phyloP scores from a whole-genome alignment of 2,888 invertebrate genomes.

The Mongoloraphidia duomilia region DNA sequence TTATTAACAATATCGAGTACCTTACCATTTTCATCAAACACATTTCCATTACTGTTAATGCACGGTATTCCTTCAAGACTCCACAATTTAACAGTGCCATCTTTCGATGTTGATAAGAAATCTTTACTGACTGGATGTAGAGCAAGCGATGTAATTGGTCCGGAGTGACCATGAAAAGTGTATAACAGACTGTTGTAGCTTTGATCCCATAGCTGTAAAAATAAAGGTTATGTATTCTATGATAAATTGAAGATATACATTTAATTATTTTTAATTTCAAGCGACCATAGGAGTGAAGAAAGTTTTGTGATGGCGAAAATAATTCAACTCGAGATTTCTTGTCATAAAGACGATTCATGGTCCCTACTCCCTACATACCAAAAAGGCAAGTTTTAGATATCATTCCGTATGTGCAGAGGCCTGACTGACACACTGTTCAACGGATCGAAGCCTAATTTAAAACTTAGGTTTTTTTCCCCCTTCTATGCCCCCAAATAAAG shows the following conservation, averaged over 20 bases:
- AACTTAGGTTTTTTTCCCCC: no score
- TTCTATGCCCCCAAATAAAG: no score
- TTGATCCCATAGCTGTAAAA: slow-evolving; percentile 42
- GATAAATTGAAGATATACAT: slow-evolving; percentile 7
- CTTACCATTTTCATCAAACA: slow-evolving; percentile 18
- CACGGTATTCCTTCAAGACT: slow-evolving; percentile 26
- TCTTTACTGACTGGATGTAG: slow-evolving; percentile 35
- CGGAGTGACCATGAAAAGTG: slow-evolving; percentile 32
- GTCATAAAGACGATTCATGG: no score
- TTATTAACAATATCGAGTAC: background rate
- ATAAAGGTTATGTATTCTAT: background rate
- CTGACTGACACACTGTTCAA: no score
- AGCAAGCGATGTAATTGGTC: slow-evolving; percentile 35
- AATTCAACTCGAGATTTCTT: no score
- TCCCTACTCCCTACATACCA: no score
- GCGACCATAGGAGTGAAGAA: no score
- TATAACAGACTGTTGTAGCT: slow-evolving; percentile 37
- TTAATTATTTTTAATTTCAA: no score
- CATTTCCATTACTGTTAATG: slow-evolving; percentile 11
- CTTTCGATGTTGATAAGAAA: slow-evolving; percentile 42
- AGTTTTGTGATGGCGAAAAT: no score
- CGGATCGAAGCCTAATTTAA: no score
- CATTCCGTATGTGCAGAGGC: no score
- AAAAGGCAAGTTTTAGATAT: no score
- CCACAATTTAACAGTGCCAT: slow-evolving; percentile 45